These are phyloP conservation scores for Sphaerophoria taeniata DNA, from an alignment of 2,888 invertebrate species.

Conservation along the genomic window DNA sequence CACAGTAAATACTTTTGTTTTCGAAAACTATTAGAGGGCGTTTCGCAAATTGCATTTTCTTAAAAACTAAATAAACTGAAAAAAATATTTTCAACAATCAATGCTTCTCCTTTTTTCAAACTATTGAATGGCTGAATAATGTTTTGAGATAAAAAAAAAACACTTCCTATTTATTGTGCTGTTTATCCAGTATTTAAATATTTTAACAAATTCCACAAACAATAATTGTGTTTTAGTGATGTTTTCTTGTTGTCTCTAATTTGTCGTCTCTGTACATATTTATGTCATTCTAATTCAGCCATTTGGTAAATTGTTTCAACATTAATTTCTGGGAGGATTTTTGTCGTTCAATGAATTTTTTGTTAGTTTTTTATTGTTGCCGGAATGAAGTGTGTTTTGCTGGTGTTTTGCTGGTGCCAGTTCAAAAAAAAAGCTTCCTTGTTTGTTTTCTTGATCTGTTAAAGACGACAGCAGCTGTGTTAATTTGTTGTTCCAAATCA, in stretches of 20 bases:
- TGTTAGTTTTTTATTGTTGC: background rate
- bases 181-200: constrained; percentile 54
- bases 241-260: constrained; percentile 22
- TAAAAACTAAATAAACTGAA: constrained; percentile 38
- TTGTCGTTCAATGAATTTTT: constrained; percentile 28
- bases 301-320: constrained; percentile 47
- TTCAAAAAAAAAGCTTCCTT: background rate
- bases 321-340: constrained; percentile 5
- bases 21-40: constrained; percentile 72
- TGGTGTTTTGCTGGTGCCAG: background rate
- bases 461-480: background rate
- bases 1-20: constrained; percentile 78
- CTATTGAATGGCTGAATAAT: constrained; percentile 71
- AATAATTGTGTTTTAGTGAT: constrained; percentile 40
- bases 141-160: constrained; percentile 19
- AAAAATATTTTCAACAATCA: constrained; percentile 53
- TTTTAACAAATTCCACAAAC: constrained; percentile 53
- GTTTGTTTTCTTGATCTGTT: background rate
- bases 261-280: constrained; percentile 30
- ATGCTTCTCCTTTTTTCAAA: constrained; percentile 49
- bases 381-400: constrained; percentile 22
- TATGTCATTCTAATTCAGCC: constrained; percentile 59
- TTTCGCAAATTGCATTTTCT: constrained; percentile 77
- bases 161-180: constrained; percentile 77
- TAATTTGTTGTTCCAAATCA: background rate